Percentiles rank a stretch among this genome's conserved stretches.
Conservation (phyloP, 2,113 vertebrate genomes). For the Syrmaticus mikado region DNA sequence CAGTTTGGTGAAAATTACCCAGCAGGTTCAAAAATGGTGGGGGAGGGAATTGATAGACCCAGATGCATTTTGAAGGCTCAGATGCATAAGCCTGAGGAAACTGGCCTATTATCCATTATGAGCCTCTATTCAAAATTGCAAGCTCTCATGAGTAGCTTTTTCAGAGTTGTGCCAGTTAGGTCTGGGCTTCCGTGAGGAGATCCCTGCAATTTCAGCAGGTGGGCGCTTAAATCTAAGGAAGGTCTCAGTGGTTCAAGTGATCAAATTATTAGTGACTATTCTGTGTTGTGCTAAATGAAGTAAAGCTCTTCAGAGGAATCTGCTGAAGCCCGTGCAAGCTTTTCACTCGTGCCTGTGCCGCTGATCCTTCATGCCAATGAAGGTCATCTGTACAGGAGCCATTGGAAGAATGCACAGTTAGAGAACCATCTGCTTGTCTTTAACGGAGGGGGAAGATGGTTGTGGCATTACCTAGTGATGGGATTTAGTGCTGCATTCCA, state of each 20-base stretch:
- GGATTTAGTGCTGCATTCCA: not conserved
- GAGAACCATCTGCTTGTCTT: not conserved
- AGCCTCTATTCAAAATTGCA: not conserved
- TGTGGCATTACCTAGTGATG: not conserved
- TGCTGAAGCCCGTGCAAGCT: not conserved
- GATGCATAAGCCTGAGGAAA: not conserved
- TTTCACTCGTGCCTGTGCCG: not conserved
- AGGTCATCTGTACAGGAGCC: not conserved
- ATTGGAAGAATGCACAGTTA: not conserved
- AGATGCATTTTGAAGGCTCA: not conserved
- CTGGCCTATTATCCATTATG: not conserved
- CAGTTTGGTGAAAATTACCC: not conserved
- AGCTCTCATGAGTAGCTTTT: not conserved
- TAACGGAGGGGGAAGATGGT: not conserved
- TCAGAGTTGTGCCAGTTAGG: not conserved
- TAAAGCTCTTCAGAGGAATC: not conserved
- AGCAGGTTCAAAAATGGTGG: not conserved
- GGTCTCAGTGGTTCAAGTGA: not conserved
- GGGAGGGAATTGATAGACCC: not conserved
- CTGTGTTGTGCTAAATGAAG: not conserved
- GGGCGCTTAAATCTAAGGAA: not conserved
- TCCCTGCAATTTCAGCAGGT: not conserved
- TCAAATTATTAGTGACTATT: not conserved
- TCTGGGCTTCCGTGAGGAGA: not conserved
- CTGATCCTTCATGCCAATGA: fast-evolving